Evolutionary conservation across 2,797 vertebrate genomes (phyloP).

Genomic region (Chloroceryle amazona): DNA sequence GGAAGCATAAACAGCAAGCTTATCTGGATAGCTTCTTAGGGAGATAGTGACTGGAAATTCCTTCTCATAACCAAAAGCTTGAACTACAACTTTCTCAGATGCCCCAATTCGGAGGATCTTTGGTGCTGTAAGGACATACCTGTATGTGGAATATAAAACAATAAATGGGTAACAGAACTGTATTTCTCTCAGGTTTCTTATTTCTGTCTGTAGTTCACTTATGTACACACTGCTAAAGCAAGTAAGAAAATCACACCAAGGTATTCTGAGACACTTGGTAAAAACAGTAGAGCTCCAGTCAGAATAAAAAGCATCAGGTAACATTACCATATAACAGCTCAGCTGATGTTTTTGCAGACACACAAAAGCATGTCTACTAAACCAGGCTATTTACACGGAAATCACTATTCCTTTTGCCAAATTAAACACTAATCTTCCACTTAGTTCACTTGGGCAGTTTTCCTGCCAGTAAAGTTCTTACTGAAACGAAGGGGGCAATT

Average conservation of each 20-base stretch:
- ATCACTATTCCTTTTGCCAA: neutral
- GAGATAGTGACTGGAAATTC: constrained; percentile 79
- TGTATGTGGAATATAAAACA: constrained; percentile 59
- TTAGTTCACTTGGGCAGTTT: neutral
- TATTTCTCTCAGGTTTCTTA: neutral
- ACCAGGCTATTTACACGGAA: neutral
- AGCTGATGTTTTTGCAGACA: neutral
- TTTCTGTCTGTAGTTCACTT: neutral
- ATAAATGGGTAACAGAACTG: neutral
- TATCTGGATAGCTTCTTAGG: constrained; percentile 87
- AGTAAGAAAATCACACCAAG: neutral
- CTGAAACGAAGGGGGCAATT: neutral
- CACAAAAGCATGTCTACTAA: neutral
- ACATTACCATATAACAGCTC: neutral
- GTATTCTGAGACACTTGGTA: neutral
- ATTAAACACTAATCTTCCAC: neutral
- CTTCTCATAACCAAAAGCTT: constrained; percentile 85
- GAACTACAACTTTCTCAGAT: constrained; percentile 86
- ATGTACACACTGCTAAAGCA: fast-evolving
- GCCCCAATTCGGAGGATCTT: constrained; percentile 84
- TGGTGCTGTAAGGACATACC: constrained; percentile 90
- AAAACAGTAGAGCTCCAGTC: neutral
- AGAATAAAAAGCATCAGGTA: neutral
- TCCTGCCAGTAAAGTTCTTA: neutral
- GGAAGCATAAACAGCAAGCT: constrained; percentile 55